These are phyloP conservation scores for Passer montanus DNA, from an alignment of 2,113 vertebrate species.

Conservation along the genomic window DNA sequence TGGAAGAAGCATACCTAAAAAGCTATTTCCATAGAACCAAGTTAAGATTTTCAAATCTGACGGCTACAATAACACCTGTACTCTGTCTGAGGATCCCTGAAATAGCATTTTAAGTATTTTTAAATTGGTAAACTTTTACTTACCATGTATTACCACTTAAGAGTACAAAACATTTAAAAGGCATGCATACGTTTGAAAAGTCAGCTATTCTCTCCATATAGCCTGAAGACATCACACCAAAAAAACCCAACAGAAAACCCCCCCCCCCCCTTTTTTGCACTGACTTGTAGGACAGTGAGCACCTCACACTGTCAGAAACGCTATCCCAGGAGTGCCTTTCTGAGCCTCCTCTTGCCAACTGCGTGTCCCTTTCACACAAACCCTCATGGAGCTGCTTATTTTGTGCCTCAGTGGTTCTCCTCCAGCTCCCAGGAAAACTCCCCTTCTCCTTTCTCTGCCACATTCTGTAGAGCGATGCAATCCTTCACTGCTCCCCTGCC, in stretches of 20 bases:
- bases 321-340: neutral
- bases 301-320: neutral
- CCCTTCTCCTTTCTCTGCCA: neutral
- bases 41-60: neutral
- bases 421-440: neutral
- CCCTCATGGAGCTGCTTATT: neutral
- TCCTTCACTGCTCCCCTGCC: neutral
- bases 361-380: fast-evolving
- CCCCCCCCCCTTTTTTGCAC: neutral
- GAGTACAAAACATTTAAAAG: neutral
- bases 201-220: neutral
- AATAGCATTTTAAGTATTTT: neutral
- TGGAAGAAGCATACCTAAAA: neutral
- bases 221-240: neutral
- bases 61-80: neutral
- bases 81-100: neutral
- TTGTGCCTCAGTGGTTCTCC: neutral
- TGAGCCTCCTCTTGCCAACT: neutral
- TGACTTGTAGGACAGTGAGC: neutral
- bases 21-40: neutral
- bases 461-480: neutral
- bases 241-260: fast-evolving
- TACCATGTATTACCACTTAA: neutral
- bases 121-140: neutral
- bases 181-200: neutral